Percentiles rank a stretch among this genome's conserved stretches.
Conservation (phyloP, 2,888 invertebrate species). For the Salpingus planirostris region DNA sequence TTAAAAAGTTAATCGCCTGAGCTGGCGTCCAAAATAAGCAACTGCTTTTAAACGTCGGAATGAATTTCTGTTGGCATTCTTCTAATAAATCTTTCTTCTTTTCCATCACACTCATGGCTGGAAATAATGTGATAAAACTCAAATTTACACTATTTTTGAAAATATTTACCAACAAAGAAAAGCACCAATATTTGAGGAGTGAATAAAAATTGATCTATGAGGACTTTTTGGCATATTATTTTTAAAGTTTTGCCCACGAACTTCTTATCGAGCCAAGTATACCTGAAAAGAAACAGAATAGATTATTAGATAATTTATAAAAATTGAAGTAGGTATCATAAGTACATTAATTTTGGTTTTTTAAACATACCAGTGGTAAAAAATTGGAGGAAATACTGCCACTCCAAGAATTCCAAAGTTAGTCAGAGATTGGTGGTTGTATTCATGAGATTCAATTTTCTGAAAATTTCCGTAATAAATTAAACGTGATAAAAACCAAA, state of each 20-base stretch:
- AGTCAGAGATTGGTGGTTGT: too few relatives aligned
- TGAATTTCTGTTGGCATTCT: constrained; percentile 63
- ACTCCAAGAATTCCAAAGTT: constrained; percentile 26
- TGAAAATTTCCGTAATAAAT: too few relatives aligned
- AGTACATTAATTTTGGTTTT: constrained; percentile 13
- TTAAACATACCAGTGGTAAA: constrained; percentile 27
- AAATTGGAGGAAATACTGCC: constrained; percentile 26
- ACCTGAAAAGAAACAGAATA: constrained; percentile 55
- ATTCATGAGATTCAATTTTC: too few relatives aligned
- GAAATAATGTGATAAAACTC: constrained; percentile 19
- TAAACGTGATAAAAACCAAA: too few relatives aligned
- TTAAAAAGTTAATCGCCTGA: constrained; percentile 67
- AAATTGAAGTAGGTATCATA: background rate
- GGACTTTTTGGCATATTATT: constrained; percentile 58
- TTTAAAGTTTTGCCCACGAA: constrained; percentile 56
- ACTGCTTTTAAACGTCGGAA: constrained; percentile 62
- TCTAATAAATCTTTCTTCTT: constrained; percentile 57
- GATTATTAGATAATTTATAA: background rate
- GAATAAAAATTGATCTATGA: constrained; percentile 67
- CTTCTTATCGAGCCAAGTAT: constrained; percentile 64
- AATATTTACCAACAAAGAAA: constrained; percentile 60
- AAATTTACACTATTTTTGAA: constrained; percentile 3
- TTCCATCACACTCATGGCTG: constrained; percentile 71
- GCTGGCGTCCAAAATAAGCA: constrained; percentile 79
- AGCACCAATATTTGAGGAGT: constrained; percentile 61